These are phyloP conservation scores for Lamellibrachia columna DNA, from an alignment of 2,888 invertebrate species.

Conservation along the genomic window DNA sequence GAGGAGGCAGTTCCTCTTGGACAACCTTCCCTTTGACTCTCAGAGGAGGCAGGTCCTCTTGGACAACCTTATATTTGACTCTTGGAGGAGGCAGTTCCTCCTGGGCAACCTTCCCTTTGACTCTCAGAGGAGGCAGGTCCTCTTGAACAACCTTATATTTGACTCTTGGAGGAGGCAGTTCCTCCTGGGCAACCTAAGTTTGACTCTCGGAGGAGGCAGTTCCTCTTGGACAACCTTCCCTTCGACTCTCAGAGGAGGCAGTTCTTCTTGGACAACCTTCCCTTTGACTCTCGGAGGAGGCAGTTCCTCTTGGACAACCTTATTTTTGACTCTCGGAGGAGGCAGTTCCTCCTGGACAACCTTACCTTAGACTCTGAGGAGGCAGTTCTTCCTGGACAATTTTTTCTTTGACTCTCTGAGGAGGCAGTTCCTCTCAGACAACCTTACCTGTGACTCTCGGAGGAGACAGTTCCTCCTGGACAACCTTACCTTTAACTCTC, in stretches of 20 bases:
- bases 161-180: too few relatives aligned
- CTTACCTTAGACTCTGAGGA: neutral
- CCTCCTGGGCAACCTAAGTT: conserved; percentile 48
- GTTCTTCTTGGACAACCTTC: conserved; percentile 57
- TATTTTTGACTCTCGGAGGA: too few relatives aligned
- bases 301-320: too few relatives aligned
- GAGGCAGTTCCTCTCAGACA: conserved; percentile 41
- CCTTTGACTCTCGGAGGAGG: conserved; percentile 48
- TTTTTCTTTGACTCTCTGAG: too few relatives aligned
- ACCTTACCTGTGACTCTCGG: conserved; percentile 61
- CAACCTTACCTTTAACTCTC: conserved; percentile 59
- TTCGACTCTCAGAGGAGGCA: conserved; percentile 61
- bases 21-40: conserved; percentile 50
- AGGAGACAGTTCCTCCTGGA: conserved; percentile 47
- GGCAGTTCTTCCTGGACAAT: too few relatives aligned
- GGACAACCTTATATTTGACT: too few relatives aligned
- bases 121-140: conserved; percentile 32
- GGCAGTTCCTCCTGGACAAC: too few relatives aligned
- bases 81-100: neutral
- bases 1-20: conserved; percentile 55
- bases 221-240: conserved; percentile 52
- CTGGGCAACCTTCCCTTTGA: conserved; percentile 47
- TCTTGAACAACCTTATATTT: too few relatives aligned
- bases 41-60: neutral
- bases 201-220: conserved; percentile 58